Percentiles rank a stretch among this genome's conserved stretches.
Evolutionary conservation across 1,140 invertebrate genomes (phyloP).

Genomic region (Asobara japonica): DNA sequence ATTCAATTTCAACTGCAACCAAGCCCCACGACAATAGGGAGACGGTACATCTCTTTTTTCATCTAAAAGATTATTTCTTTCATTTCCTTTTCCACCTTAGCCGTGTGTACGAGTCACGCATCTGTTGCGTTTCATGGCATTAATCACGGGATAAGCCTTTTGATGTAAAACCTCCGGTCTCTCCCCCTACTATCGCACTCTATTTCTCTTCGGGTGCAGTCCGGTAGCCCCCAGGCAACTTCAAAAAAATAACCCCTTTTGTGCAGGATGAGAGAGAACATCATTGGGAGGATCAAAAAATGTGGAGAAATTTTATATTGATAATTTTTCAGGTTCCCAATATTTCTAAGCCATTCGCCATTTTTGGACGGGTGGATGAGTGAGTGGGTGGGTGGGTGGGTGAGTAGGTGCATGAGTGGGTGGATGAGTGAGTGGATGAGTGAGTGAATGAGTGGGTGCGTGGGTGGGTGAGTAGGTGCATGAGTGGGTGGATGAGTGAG

Average conservation of each 20-base stretch:
- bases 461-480: too few relatives aligned
- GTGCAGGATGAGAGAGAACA: not conserved
- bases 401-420: too few relatives aligned
- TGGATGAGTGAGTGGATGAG: too few relatives aligned
- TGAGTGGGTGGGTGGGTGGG: too few relatives aligned
- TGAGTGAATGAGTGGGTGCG: too few relatives aligned
- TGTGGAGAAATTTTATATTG: too few relatives aligned
- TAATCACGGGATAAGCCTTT: conserved; percentile 57
- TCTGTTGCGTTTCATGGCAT: conserved; percentile 51
- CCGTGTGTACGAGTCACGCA: conserved; percentile 42
- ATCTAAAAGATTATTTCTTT: conserved; percentile 14
- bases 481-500: too few relatives aligned
- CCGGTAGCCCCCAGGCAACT: not conserved
- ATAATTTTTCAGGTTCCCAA: too few relatives aligned
- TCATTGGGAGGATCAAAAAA: too few relatives aligned
- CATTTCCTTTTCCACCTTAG: not conserved
- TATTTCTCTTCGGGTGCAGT: conserved; percentile 9
- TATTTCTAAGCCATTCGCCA: too few relatives aligned
- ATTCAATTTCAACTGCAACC: not conserved
- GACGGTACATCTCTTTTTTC: conserved; percentile 2
- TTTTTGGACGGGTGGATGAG: too few relatives aligned
- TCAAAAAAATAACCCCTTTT: not conserved
- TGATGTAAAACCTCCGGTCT: conserved; percentile 38
- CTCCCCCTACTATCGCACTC: conserved; percentile 4
- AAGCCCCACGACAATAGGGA: not conserved